Conservation (phyloP, 2,888 invertebrate genomes). For the Rhyacophila evoluta region DNA sequence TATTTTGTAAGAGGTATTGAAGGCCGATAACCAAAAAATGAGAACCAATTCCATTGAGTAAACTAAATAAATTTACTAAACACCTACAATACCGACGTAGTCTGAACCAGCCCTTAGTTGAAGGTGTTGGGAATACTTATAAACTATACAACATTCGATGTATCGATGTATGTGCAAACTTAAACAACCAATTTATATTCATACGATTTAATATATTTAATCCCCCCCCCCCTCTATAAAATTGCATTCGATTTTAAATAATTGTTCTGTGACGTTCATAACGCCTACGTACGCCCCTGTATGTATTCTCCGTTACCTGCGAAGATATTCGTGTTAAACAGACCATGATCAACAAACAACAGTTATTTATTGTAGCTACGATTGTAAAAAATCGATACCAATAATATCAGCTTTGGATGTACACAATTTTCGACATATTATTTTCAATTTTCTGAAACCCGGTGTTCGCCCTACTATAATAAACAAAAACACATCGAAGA, state of each 20-base stretch:
- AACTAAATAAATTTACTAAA: no score
- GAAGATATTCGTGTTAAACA: constrained; percentile 15
- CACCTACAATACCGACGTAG: no score
- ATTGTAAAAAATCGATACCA: not conserved
- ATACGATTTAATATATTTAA: no score
- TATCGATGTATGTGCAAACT: no score
- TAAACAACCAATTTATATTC: no score
- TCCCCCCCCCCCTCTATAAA: not conserved
- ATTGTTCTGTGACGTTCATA: not conserved
- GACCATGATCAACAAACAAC: constrained; percentile 1
- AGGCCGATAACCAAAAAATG: no score
- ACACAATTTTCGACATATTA: not conserved
- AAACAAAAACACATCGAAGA: not conserved
- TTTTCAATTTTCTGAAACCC: not conserved
- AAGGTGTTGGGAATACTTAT: no score
- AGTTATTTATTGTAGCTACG: not conserved
- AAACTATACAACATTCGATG: no score
- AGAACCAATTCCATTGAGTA: no score
- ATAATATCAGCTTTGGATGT: not conserved
- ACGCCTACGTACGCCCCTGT: constrained; percentile 12
- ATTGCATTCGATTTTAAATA: not conserved
- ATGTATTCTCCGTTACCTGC: not conserved
- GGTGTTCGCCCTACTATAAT: not conserved
- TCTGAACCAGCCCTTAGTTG: no score
- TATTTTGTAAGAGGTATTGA: no score